Base-by-base conservation (phyloP, 2,113 vertebrate genomes). In the Platysternon megacephalum region DNA sequence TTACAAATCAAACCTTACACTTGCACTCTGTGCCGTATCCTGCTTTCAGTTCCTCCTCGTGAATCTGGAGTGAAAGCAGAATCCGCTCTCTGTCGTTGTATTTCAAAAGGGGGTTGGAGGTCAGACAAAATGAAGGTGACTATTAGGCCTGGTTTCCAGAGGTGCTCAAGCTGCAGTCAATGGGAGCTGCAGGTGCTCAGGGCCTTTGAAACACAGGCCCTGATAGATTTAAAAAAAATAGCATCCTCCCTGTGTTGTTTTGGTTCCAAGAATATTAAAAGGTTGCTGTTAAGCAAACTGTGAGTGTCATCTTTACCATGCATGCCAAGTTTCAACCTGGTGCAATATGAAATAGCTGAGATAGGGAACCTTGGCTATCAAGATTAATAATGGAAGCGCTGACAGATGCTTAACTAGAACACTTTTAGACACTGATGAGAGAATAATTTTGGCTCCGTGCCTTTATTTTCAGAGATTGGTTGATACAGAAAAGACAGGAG, bases 301-400 rank as follows among this genome's bases (percentile, higher is more conserved):
- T 52, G 89, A 35, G 53, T 4, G 12, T 16, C 11, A 2, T 48
- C 94, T 79, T n/a, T 5, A 3, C 88, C 53, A 72, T 1, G 2
- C 0, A 11, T 84, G 97, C 97, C 97, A 97, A 94, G 89, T 76
- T 93, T 87, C 95, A 96, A 93, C 97, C 96, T 86, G 58, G 79
- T 21, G 86, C 81, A 35, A 46, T 79, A 48, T 91, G 93, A 95
- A 89, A 87, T 90, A 95, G 80, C 21, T 79, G 89, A 86, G 94
- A 6, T 21, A 68, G 95, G 97, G 94, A 97, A 94, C 48, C 86
- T 87, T 83, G 90, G 94, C 39, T 52, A 72, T 12, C 6, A 88
- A 94, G 86, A 88, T 89, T 72, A 24, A 2, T 91, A 88, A 97
- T 14, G 22, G 82, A 79, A 83, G 81, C 74, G 29, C 83, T 94